A percentile compares a stretch with the other conserved stretches of the same genome.
phyloP scores from a whole-genome alignment of 2,888 invertebrate genomes.

The Sarcophaga variegata region DNA sequence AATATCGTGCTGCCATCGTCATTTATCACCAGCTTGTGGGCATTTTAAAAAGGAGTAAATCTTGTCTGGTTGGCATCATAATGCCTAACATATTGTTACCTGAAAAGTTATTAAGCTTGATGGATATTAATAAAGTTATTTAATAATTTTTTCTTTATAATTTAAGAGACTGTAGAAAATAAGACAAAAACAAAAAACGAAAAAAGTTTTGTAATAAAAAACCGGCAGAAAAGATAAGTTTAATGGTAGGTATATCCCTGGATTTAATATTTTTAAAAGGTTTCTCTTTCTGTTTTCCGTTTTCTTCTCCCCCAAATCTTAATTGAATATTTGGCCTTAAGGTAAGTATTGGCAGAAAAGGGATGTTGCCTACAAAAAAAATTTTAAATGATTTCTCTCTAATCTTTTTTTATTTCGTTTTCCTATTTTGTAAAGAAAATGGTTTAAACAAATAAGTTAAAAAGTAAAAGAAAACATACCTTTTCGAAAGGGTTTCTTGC shows the following conservation, averaged over 20 bases:
- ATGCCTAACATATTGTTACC: constrained; percentile 65
- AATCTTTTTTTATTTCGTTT: constrained; percentile 3
- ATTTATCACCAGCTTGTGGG: constrained; percentile 58
- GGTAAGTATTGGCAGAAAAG: constrained; percentile 9
- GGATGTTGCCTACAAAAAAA: neutral
- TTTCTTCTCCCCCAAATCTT: constrained; percentile 11
- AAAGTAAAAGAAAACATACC: constrained; percentile 10
- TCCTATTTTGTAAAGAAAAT: neutral
- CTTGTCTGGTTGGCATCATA: constrained; percentile 1
- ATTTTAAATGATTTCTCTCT: neutral
- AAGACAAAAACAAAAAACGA: neutral
- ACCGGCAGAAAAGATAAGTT: constrained; percentile 13
- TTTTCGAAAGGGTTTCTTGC: neutral
- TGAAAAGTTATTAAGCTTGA: constrained; percentile 64
- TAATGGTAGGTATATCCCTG: constrained; percentile 1
- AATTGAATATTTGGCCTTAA: constrained; percentile 51
- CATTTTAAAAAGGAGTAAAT: constrained; percentile 30
- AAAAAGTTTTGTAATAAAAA: neutral
- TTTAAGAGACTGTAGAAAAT: neutral
- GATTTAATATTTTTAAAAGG: constrained; percentile 18
- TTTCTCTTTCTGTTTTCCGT: neutral
- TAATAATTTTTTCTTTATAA: neutral
- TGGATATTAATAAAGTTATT: constrained; percentile 64
- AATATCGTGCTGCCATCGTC: neutral
- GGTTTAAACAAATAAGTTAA: constrained; percentile 5